These are phyloP conservation scores for Drosophila subsilvestris DNA, from an alignment of 2,888 invertebrate species.

Conservation along the genomic window DNA sequence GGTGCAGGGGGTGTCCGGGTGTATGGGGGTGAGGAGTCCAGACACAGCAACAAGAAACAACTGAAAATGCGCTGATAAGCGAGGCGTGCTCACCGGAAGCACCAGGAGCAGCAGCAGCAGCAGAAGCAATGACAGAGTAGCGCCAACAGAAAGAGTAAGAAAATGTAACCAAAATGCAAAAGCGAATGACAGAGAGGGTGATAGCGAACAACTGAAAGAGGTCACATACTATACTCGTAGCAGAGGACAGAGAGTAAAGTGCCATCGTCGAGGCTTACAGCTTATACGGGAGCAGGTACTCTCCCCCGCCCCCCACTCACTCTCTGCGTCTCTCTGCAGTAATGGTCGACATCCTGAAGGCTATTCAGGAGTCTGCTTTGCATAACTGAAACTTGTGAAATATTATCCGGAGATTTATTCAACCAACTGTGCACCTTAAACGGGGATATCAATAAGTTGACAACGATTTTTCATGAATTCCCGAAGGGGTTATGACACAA, in stretches of 20 bases:
- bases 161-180: constrained; percentile 33
- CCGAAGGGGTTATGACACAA: neutral
- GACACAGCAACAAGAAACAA: constrained; percentile 35
- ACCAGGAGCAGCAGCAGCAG: constrained; percentile 6
- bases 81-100: constrained; percentile 71
- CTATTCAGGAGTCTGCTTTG: constrained; percentile 26
- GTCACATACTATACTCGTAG: neutral
- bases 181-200: constrained; percentile 15
- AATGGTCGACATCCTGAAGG: neutral
- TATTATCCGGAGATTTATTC: constrained; percentile 31
- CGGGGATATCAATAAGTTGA: constrained; percentile 14
- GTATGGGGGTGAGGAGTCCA: constrained; percentile 23
- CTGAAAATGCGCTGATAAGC: constrained; percentile 73
- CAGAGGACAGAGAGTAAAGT: constrained; percentile 17
- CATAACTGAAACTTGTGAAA: constrained; percentile 40
- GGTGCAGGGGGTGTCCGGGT: neutral
- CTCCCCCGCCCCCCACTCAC: neutral
- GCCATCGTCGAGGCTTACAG: constrained; percentile 23
- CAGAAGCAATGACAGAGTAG: neutral
- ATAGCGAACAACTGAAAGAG: constrained; percentile 14
- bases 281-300: neutral
- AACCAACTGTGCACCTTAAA: neutral
- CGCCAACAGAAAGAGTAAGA: neutral
- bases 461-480: constrained; percentile 18
- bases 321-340: neutral